These are phyloP conservation scores for Acropora tenuis DNA, from an alignment of 64 coral and sea anemone species.

Conservation along the genomic window DNA sequence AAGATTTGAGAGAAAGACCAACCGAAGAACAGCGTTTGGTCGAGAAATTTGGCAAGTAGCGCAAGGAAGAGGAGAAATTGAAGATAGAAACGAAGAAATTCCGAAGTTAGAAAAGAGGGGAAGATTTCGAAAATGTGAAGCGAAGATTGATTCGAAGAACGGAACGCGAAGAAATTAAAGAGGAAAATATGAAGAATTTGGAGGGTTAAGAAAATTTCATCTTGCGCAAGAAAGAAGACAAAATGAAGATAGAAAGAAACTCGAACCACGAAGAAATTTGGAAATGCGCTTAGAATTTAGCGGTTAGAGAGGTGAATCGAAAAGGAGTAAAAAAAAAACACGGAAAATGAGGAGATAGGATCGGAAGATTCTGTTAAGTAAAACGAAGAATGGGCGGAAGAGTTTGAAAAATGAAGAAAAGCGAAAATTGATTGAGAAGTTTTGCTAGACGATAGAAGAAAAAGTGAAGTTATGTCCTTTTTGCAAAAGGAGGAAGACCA, in stretches of 20 bases:
- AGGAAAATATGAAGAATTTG: background rate
- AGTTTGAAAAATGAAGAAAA: no score
- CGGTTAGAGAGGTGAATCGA: no score
- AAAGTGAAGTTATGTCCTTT: no score
- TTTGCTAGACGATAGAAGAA: no score
- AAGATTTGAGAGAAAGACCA: conserved; percentile 44
- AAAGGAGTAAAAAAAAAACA: no score
- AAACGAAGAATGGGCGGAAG: no score
- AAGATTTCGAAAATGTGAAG: conserved; percentile 2
- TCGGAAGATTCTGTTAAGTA: no score
- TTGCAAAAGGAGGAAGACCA: no score
- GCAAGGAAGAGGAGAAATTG: conserved; percentile 36
- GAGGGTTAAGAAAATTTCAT: background rate
- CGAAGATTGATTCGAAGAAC: conserved; percentile 31
- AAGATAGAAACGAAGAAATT: conserved; percentile 28
- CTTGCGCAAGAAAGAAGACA: background rate
- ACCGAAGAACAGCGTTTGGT: conserved; percentile 28
- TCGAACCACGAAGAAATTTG: background rate
- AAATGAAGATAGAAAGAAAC: background rate
- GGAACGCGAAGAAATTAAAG: conserved; percentile 1
- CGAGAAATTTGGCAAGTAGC: conserved; percentile 36
- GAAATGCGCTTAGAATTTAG: background rate
- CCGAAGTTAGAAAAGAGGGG: conserved; percentile 3
- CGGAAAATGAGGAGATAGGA: no score
- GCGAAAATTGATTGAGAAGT: no score